A percentile compares a stretch with the other conserved stretches of the same genome.
Evolutionary conservation across 2,797 vertebrate species (phyloP).

Genomic region (Tympanoctomys barrerae): DNA sequence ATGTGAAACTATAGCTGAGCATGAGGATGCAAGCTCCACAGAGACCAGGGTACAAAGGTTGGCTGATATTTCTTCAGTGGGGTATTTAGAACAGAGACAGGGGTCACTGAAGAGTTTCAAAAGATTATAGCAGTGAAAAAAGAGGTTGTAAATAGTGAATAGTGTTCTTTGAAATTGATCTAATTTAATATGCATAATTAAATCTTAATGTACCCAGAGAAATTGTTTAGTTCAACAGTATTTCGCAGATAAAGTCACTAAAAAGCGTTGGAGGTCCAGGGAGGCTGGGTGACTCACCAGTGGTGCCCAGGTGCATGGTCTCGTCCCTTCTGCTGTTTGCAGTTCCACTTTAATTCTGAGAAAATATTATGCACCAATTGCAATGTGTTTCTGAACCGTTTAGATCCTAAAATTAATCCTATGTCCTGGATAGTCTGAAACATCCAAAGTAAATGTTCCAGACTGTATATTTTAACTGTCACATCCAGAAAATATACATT

Average conservation of each 20-base stretch:
- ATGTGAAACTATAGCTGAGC: slow-evolving; percentile 52
- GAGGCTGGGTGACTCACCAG: background rate
- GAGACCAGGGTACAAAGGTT: background rate
- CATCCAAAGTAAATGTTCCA: background rate
- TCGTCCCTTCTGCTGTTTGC: accelerated
- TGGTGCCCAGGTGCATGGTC: background rate
- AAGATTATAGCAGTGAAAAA: background rate
- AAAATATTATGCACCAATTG: background rate
- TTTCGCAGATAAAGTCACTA: background rate
- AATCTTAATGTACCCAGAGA: background rate
- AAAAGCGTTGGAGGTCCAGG: background rate
- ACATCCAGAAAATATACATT: background rate
- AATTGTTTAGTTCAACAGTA: background rate
- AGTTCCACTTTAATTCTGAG: background rate
- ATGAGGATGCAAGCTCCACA: background rate
- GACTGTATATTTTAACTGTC: background rate
- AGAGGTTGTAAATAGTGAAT: too few relatives aligned
- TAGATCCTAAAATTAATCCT: too few relatives aligned
- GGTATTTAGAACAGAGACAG: background rate
- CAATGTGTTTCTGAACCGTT: background rate
- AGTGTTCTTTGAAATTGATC: background rate
- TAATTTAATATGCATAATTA: background rate
- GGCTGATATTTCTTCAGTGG: background rate
- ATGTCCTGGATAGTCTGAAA: background rate
- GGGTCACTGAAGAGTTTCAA: background rate